Evolutionary conservation across 1,140 invertebrate genomes (phyloP).

Genomic region (Drosophila ananassae): DNA sequence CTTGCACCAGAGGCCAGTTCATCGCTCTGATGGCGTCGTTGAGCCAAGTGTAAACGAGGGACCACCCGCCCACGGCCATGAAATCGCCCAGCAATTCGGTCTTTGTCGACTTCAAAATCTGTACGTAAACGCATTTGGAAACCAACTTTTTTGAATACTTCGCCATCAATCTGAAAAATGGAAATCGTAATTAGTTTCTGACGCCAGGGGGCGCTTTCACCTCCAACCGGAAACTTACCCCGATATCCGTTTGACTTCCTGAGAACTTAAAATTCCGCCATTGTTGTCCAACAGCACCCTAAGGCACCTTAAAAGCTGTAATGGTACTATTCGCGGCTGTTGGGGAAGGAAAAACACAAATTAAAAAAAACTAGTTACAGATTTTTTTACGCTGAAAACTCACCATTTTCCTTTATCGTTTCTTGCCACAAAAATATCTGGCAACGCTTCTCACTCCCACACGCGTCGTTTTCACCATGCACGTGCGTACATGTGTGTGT

Average conservation of each 20-base stretch:
- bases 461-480: conserved; percentile 10
- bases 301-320: conserved; percentile 93
- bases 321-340: conserved; percentile 95
- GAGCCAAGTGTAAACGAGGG: conserved; percentile 93
- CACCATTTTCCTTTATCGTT: conserved; percentile 50
- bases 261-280: conserved; percentile 93
- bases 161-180: conserved; percentile 92
- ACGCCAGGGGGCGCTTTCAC: conserved; percentile 50
- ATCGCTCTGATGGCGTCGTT: conserved; percentile 92
- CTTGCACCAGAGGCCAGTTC: conserved; percentile 93
- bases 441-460: conserved; percentile 66
- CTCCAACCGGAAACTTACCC: conserved; percentile 85
- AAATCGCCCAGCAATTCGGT: conserved; percentile 93
- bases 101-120: conserved; percentile 95
- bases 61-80: conserved; percentile 95
- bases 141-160: conserved; percentile 98
- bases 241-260: conserved; percentile 92
- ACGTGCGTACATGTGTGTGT: conserved; percentile 14
- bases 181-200: conserved; percentile 82
- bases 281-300: conserved; percentile 91
- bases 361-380: conserved; percentile 1
- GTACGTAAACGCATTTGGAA: conserved; percentile 97
- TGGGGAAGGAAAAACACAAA: conserved; percentile 80
- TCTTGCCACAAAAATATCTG: conserved; percentile 21
- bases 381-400: conserved; percentile 22